Evolutionary conservation across 2,113 vertebrate genomes (phyloP), one percentile per base, ranked within the genome.

Genomic region (Pandion haliaetus): DNA sequence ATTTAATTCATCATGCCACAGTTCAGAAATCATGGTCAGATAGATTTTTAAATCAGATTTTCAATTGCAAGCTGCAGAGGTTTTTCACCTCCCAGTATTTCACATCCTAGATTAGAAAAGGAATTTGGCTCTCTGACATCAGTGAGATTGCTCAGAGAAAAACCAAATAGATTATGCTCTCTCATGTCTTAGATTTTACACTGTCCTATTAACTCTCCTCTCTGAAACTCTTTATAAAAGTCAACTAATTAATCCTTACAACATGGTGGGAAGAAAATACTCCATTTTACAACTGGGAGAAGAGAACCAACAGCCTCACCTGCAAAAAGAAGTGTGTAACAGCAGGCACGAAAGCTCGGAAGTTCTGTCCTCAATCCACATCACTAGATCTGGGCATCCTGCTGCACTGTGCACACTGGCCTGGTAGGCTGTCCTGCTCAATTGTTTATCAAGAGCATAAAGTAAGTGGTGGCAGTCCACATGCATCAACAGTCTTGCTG

Each of bases 401-500:
- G 87, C 88, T 83, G 82, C 29, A 38, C 62, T 28, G 38, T 52
- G 58, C 54, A 47, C 38, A 32, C n/a, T 34, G 36, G 44, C 81
- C 87, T 82, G 11, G 1, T 29, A 65, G 73, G 86, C 61, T 84
- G 36, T 40, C 73, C 18, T 3, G 54, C 71, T 94, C 84, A 24
- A 40, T 62, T 29, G 6, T 95, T 90, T 66, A 82, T 85, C 84
- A 73, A 71, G 77, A 93, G 63, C 50, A 42, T 7, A 42, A 87
- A 65, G 73, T 65, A 85, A 88, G 58, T 31, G 82, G 66, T 77
- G 74, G 74, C 54, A 80, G n/a, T 17, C 54, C 38, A 93, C 89
- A 73, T 58, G 84, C 77, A 95, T 87, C 91, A 95, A 92, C 66
- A 87, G 52, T 66, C 94, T 85, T 40, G 78, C 91, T 97, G 93